Base-by-base conservation (phyloP, 2,888 invertebrate species). In the Meloe dianella region DNA sequence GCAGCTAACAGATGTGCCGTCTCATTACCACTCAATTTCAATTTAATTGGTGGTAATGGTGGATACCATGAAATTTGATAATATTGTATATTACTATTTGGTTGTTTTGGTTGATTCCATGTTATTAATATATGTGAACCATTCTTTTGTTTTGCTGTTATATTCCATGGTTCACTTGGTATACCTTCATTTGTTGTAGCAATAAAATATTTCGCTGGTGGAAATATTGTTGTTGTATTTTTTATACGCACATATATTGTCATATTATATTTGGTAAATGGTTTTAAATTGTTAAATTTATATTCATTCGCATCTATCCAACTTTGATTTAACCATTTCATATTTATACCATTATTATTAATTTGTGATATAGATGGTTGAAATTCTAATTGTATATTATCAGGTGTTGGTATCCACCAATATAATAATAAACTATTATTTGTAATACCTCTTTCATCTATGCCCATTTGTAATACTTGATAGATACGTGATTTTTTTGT, bases 241-340 rank as follows among this genome's bases (percentile, higher is more conserved):
- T 87, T 87, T 70, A 86, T 85, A 63, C 88, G 85, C 0, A 92
- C 91, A 81, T 90, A 93, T 61, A 94, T 90, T 0, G 93, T 94
- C 67, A 94, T 86, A 73, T 93, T 93, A 79, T 95, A 95, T n/a
- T 86, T 85, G 0, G 93, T 93, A 76, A 85, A 92, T 0, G 94
- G 90, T 68, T 87, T 85, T 58, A 95, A 84, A 62, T 87, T 81
- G 0, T 84, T 86, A 76, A 94, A 93, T 56, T 86, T 87, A 79
- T 84, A 87, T 64, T 84, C 86, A 29, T 86, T 87, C 5, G 87
- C 87, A 29, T 87, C 85, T 4, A 87, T 89, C 93, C 93, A 94
- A 0, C 84, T 83, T 32, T 85, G 84, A 77, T 89, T 89, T 2
- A 75, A 82, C 89, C 92, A 92, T 59, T 86, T 85, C 2, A 82